A percentile compares a stretch with the other conserved stretches of the same genome.
Conservation (phyloP, 2,113 vertebrate species). For the Balaeniceps rex region DNA sequence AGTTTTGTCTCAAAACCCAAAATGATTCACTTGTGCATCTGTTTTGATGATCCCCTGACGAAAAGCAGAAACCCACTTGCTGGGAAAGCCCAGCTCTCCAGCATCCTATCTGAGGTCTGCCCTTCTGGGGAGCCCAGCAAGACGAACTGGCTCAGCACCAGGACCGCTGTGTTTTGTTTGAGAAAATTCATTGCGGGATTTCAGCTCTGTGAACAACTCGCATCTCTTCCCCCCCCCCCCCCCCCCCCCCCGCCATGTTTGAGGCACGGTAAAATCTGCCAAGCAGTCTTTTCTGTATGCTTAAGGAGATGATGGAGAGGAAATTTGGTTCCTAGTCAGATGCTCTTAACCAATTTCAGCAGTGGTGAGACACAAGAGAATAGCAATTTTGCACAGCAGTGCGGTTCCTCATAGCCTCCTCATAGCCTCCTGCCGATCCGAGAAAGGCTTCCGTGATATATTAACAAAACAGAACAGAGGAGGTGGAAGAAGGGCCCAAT, state of each 20-base stretch:
- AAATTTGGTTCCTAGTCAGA: not conserved
- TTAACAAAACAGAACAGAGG: not conserved
- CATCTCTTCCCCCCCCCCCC: not conserved
- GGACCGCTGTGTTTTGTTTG: not conserved
- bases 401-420: too few species aligned
- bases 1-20: not conserved
- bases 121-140: not conserved
- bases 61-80: not conserved
- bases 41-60: not conserved
- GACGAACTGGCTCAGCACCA: not conserved
- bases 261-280: not conserved
- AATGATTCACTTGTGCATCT: accelerated
- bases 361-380: not conserved
- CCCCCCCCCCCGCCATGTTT: too few species aligned
- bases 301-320: not conserved
- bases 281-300: not conserved
- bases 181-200: not conserved
- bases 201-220: not conserved
- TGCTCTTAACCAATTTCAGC: not conserved
- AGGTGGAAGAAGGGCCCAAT: not conserved
- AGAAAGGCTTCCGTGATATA: not conserved
- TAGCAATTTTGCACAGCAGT: not conserved
- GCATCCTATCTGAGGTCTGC: not conserved
- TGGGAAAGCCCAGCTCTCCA: not conserved
- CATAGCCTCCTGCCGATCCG: not conserved